Evolutionary conservation across 2,113 vertebrate genomes (phyloP).

Genomic region (Myotis brandtii): DNA sequence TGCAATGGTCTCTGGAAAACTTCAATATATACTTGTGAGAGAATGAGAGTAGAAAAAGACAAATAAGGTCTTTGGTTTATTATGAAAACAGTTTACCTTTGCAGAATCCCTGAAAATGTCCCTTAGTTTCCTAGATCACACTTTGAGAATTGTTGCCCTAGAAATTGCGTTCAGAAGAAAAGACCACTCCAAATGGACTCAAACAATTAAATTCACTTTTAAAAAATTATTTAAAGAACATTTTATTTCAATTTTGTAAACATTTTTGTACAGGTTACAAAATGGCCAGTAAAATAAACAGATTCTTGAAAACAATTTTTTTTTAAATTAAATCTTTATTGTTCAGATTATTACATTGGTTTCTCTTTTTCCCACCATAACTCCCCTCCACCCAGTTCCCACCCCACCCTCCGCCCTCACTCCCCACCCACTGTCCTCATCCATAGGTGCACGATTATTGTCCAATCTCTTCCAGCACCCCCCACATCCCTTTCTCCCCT

Average conservation of each 20-base stretch:
- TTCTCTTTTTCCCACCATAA: too few species aligned
- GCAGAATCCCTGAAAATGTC: background rate
- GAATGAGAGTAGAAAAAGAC: conserved; percentile 8
- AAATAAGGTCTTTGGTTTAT: background rate
- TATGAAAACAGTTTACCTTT: conserved; percentile 6
- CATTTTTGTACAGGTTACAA: background rate
- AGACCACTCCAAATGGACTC: background rate
- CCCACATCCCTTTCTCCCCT: too few species aligned
- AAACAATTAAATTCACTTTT: background rate
- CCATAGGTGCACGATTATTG: too few species aligned
- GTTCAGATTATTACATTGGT: too few species aligned
- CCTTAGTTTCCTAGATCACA: background rate
- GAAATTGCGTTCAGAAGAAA: conserved; percentile 43
- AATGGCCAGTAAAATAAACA: conserved; percentile 35
- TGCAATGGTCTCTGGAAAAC: background rate
- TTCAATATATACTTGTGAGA: background rate
- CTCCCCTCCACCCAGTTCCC: too few species aligned
- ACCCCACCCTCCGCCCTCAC: too few species aligned
- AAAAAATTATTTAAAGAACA: conserved; percentile 51
- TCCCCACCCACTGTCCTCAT: too few species aligned
- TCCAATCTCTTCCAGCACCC: too few species aligned
- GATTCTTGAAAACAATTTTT: background rate
- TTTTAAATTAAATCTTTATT: too few species aligned
- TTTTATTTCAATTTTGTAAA: background rate
- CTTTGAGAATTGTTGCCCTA: background rate